Evolutionary conservation across 2,113 vertebrate genomes (phyloP).

Genomic region (Vicugna pacos): DNA sequence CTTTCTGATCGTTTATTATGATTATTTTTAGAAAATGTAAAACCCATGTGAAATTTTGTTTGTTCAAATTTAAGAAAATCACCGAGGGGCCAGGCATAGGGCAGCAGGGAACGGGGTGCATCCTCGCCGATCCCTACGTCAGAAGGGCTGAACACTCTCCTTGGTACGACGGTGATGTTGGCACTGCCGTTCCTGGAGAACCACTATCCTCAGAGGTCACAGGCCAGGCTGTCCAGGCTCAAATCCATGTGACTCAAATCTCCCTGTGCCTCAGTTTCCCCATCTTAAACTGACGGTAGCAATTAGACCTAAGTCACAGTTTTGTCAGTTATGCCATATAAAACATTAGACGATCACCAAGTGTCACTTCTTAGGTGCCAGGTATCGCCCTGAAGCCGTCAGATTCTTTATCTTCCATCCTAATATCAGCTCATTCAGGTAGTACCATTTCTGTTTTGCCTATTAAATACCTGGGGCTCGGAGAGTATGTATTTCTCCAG

Average conservation of each 20-base stretch:
- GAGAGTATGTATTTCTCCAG: background rate
- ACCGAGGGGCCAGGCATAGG: too few species aligned
- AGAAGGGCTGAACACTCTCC: background rate
- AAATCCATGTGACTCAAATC: background rate
- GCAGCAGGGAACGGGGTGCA: background rate
- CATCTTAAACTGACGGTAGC: background rate
- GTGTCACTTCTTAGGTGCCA: background rate
- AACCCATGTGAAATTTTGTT: background rate
- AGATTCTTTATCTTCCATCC: background rate
- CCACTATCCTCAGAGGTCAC: background rate
- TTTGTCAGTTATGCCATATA: background rate
- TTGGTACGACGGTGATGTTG: accelerated
- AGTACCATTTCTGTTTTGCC: background rate
- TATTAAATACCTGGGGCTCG: background rate
- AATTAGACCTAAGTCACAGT: background rate
- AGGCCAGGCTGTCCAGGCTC: background rate
- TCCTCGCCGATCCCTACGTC: background rate
- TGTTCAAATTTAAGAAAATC: background rate
- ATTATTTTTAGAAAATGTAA: background rate
- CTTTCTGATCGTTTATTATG: background rate
- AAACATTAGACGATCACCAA: background rate
- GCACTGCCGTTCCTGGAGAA: background rate
- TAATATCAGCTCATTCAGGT: background rate
- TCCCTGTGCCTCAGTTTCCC: background rate
- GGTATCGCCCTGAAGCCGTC: background rate